A percentile compares a stretch with the other conserved stretches of the same genome.
Evolutionary conservation across 2,797 vertebrate species (phyloP).

Genomic region (Malacoraja senta): DNA sequence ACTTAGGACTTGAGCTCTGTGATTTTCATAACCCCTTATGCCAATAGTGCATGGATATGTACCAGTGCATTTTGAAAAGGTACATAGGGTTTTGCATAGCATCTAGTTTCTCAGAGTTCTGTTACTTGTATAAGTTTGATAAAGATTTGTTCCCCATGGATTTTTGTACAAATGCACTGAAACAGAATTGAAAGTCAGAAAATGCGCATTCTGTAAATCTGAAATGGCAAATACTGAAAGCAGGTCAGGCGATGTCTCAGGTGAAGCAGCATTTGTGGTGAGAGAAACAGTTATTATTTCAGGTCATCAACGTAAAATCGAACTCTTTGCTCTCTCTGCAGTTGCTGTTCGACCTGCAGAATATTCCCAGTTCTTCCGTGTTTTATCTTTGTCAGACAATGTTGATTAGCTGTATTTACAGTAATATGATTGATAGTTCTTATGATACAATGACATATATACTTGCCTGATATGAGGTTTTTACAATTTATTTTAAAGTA

Average conservation of each 20-base stretch:
- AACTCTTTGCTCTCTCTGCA: no score
- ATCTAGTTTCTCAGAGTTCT: background rate
- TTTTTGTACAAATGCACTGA: background rate
- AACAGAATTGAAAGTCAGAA: no score
- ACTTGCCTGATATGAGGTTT: background rate
- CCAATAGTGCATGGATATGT: background rate
- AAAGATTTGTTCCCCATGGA: background rate
- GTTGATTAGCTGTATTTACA: background rate
- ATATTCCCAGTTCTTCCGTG: no score
- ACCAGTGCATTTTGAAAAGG: background rate
- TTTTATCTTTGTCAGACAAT: background rate
- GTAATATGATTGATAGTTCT: background rate
- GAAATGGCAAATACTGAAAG: no score
- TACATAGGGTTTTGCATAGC: no score
- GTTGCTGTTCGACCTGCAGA: no score
- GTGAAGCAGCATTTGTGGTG: no score
- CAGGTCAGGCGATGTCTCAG: no score
- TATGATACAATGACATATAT: background rate
- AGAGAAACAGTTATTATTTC: no score
- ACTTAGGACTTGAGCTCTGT: background rate
- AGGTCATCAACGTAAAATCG: no score
- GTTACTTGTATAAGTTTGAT: background rate
- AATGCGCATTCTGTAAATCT: no score
- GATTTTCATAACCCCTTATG: background rate
- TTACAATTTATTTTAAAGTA: background rate